phyloP scores from a whole-genome alignment of 2,888 invertebrate genomes.

The Cepaea hortensis region DNA sequence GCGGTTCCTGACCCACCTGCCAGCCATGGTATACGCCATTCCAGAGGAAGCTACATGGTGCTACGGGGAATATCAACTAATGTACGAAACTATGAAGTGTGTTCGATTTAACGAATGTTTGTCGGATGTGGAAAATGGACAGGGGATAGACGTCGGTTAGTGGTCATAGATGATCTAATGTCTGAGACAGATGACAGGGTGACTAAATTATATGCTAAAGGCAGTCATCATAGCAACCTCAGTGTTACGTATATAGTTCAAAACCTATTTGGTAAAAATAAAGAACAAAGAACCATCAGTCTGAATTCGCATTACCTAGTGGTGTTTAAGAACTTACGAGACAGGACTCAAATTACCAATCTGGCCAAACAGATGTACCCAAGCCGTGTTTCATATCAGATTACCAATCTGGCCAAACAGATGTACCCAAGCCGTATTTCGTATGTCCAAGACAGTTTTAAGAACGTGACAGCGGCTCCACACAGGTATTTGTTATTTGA shows the following conservation, averaged over 20 bases:
- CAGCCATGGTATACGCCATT: background rate
- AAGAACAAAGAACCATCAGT: conserved; percentile 9
- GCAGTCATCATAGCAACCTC: background rate
- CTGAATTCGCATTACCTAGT: background rate
- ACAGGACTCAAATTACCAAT: background rate
- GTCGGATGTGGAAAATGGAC: background rate
- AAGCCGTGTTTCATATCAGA: background rate
- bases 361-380: conserved; percentile 14
- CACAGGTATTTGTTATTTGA: too few relatives aligned
- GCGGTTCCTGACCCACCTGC: background rate
- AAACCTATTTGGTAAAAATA: background rate
- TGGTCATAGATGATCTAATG: background rate
- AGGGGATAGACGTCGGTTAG: background rate
- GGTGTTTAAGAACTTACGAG: background rate
- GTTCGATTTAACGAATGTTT: background rate
- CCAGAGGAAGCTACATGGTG: background rate
- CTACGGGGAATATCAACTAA: background rate
- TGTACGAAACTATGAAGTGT: background rate
- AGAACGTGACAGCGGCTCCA: background rate
- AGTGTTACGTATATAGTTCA: background rate
- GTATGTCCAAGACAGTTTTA: background rate
- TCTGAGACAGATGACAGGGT: background rate
- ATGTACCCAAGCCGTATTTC: background rate
- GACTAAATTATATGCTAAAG: background rate
- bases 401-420: background rate